A percentile compares a stretch with the other conserved stretches of the same genome.
phyloP scores from a whole-genome alignment of 2,113 vertebrate species.

The Salvelinus namaycush region DNA sequence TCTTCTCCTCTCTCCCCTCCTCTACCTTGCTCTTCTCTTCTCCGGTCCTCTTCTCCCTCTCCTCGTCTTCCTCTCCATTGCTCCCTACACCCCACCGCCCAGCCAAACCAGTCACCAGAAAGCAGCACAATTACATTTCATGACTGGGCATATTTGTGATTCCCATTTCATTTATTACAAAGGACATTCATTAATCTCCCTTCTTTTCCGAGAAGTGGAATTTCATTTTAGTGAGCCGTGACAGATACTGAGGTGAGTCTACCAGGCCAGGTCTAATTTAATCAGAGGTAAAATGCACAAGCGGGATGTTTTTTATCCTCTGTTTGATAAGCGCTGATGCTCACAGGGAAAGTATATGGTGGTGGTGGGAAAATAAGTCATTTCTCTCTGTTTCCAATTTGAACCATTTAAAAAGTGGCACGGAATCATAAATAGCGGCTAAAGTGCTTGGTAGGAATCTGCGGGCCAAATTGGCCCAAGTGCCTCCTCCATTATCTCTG shows the following conservation, averaged over 20 bases:
- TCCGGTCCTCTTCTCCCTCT: constrained; percentile 62
- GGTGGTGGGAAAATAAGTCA: constrained; percentile 1
- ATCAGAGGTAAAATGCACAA: constrained; percentile 78
- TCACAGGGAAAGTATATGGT: constrained; percentile 54
- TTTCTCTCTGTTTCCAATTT: constrained; percentile 43
- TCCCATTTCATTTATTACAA: constrained; percentile 85
- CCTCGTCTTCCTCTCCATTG: not conserved
- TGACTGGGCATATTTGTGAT: constrained; percentile 84
- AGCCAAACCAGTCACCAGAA: constrained; percentile 79
- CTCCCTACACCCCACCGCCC: constrained; percentile 51
- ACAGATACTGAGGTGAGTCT: constrained; percentile 81
- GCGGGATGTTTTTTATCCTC: constrained; percentile 41
- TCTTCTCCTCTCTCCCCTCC: constrained; percentile 51
- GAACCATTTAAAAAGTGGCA: constrained; percentile 37
- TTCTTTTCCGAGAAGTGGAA: constrained; percentile 69
- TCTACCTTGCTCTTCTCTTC: too few relatives aligned
- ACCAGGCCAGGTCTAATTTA: constrained; percentile 84
- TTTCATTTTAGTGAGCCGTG: constrained; percentile 81
- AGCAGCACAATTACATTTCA: constrained; percentile 87
- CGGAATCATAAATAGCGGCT: constrained; percentile 43
- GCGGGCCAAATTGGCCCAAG: constrained; percentile 24
- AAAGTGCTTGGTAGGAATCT: constrained; percentile 24
- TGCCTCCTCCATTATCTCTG: constrained; percentile 1
- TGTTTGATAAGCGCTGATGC: constrained; percentile 62
- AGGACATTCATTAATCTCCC: constrained; percentile 83